phyloP scores from a whole-genome alignment of 2,797 vertebrate species.

The Hippocampus kuda region DNA sequence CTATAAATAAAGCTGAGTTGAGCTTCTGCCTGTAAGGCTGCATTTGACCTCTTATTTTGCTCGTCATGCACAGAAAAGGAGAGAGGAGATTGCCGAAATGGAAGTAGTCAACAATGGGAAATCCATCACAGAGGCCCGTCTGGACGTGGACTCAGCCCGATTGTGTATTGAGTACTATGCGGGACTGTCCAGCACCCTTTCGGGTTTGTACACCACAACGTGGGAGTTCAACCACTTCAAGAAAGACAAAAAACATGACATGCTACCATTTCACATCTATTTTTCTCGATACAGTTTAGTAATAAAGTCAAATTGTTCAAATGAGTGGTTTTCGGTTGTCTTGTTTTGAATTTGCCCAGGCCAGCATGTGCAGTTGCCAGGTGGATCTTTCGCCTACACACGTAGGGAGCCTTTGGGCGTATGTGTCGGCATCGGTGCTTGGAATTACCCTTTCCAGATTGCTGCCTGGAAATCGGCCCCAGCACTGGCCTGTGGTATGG shows the following conservation, averaged over 20 bases:
- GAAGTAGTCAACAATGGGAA: slow-evolving; percentile 94
- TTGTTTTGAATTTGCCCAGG: slow-evolving; percentile 57
- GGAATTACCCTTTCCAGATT: slow-evolving; percentile 97
- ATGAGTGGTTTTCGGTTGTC: not conserved
- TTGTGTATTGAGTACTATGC: slow-evolving; percentile 86
- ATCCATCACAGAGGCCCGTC: slow-evolving; percentile 82
- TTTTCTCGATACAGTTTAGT: not conserved
- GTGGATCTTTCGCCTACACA: slow-evolving; percentile 90
- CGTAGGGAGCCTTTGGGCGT: slow-evolving; percentile 89
- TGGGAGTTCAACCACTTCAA: not conserved
- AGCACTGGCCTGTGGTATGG: slow-evolving; percentile 85
- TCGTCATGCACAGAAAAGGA: slow-evolving; percentile 67
- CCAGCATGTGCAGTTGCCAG: slow-evolving; percentile 83
- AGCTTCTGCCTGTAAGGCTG: not conserved
- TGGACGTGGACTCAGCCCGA: slow-evolving; percentile 82
- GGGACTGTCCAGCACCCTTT: slow-evolving; percentile 76
- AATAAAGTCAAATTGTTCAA: not conserved
- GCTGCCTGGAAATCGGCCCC: slow-evolving; percentile 91
- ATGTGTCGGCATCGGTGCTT: slow-evolving; percentile 92
- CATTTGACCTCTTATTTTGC: not conserved
- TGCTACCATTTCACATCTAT: not conserved
- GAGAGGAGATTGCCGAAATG: slow-evolving; percentile 66
- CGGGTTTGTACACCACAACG: slow-evolving; percentile 58
- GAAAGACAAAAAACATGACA: not conserved
- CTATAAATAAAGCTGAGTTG: too few species aligned